Percentiles rank a stretch among this genome's conserved stretches.
Evolutionary conservation across 1,140 invertebrate genomes (phyloP).

Genomic region (Campodea augens): DNA sequence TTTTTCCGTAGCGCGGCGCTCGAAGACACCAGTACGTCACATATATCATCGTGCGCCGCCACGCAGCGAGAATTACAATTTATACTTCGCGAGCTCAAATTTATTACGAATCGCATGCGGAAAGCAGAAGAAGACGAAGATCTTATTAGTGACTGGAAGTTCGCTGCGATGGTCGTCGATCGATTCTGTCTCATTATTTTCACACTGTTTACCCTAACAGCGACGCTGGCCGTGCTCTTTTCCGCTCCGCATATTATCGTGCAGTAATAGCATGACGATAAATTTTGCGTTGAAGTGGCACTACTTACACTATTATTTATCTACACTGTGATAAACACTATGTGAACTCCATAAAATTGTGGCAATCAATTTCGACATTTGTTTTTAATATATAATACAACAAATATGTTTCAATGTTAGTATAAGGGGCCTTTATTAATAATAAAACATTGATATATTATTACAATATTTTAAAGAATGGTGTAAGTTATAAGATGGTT

Average conservation of each 20-base stretch:
- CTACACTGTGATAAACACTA: too few relatives aligned
- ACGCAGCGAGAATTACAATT: constrained; percentile 48
- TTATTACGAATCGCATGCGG: constrained; percentile 77
- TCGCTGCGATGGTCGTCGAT: constrained; percentile 97
- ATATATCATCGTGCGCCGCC: constrained; percentile 13
- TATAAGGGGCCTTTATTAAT: too few relatives aligned
- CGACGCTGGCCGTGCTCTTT: constrained; percentile 79
- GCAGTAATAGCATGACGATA: constrained; percentile 55
- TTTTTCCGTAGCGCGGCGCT: constrained; percentile 7
- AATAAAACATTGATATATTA: too few relatives aligned
- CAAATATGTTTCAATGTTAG: too few relatives aligned
- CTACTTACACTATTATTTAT: too few relatives aligned
- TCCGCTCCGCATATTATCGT: constrained; percentile 92
- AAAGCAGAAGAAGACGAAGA: constrained; percentile 80
- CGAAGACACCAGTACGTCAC: background rate
- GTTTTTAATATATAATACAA: too few relatives aligned
- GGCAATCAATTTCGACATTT: too few relatives aligned
- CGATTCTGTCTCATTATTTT: constrained; percentile 93
- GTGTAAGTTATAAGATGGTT: too few relatives aligned
- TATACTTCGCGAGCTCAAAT: constrained; percentile 80
- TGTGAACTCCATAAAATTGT: too few relatives aligned
- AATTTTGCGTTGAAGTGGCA: too few relatives aligned
- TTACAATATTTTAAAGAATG: too few relatives aligned
- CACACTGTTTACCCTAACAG: constrained; percentile 86
- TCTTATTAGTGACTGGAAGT: constrained; percentile 94